These are phyloP conservation scores for Drosophila bifasciata DNA, from an alignment of 1,140 invertebrate genomes.

Conservation along the genomic window DNA sequence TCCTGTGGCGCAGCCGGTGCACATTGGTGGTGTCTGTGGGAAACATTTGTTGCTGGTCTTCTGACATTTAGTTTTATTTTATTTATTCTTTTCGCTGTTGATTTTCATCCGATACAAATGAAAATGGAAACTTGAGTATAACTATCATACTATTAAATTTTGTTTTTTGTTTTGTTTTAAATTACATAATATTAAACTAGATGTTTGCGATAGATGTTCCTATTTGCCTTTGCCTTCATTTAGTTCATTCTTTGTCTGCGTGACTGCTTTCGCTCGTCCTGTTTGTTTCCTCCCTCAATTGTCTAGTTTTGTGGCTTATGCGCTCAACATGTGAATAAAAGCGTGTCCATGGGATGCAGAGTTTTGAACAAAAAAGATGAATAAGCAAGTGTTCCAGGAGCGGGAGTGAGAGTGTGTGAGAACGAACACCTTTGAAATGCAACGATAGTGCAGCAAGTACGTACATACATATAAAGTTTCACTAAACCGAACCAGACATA, in stretches of 20 bases:
- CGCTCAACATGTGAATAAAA: no score
- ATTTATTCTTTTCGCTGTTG: constrained; percentile 60
- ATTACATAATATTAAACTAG: constrained; percentile 81
- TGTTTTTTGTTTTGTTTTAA: constrained; percentile 45
- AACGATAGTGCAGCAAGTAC: constrained; percentile 64
- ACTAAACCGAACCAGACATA: constrained; percentile 65
- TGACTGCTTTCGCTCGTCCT: constrained; percentile 30
- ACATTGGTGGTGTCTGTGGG: constrained; percentile 19
- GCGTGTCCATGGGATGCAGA: no score
- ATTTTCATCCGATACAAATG: constrained; percentile 75
- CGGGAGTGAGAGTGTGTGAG: neutral
- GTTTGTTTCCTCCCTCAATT: constrained; percentile 62
- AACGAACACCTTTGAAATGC: constrained; percentile 55
- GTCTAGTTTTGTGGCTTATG: constrained; percentile 40
- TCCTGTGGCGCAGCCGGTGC: constrained; percentile 33
- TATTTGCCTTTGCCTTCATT: constrained; percentile 13
- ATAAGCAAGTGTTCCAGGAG: neutral
- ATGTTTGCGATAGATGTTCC: constrained; percentile 58
- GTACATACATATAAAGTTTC: constrained; percentile 46
- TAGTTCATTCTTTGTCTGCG: constrained; percentile 40
- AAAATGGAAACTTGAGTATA: constrained; percentile 79
- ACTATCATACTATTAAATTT: constrained; percentile 77
- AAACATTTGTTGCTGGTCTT: constrained; percentile 31
- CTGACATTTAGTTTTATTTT: constrained; percentile 76
- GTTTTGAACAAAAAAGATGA: constrained; percentile 1